These are phyloP conservation scores for Heteractis magnifica DNA, from an alignment of 92 coral and sea anemone genomes.

Conservation along the genomic window DNA sequence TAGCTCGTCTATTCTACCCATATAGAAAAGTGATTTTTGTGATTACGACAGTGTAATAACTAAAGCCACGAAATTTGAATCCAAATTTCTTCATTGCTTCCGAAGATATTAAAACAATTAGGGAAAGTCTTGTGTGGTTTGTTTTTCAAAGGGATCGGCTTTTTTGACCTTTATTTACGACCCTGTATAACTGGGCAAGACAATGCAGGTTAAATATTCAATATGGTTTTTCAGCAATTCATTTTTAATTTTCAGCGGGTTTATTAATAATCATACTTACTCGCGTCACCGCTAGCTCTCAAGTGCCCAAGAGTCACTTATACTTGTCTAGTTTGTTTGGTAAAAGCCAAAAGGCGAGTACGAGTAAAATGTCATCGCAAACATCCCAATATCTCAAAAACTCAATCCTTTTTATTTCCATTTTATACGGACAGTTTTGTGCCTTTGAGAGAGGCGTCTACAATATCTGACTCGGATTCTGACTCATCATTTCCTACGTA, in stretches of 20 bases:
- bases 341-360: background rate
- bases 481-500: background rate
- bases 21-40: background rate
- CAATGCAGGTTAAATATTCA: background rate
- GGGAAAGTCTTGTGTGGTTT: background rate
- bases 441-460: background rate
- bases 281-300: slow-evolving; percentile 7
- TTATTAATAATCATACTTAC: background rate
- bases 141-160: background rate
- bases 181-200: background rate
- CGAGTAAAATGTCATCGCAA: background rate
- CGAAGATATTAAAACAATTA: slow-evolving; percentile 2
- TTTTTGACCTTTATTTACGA: background rate
- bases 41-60: background rate
- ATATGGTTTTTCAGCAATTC: background rate
- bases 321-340: background rate
- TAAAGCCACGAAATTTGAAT: background rate
- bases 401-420: background rate
- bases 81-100: background rate
- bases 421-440: background rate
- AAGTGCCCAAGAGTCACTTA: background rate
- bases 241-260: background rate
- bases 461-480: background rate
- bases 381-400: background rate
- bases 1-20: background rate